phyloP scores from a whole-genome alignment of 2,113 vertebrate genomes.

The Dendropsophus ebraccatus region DNA sequence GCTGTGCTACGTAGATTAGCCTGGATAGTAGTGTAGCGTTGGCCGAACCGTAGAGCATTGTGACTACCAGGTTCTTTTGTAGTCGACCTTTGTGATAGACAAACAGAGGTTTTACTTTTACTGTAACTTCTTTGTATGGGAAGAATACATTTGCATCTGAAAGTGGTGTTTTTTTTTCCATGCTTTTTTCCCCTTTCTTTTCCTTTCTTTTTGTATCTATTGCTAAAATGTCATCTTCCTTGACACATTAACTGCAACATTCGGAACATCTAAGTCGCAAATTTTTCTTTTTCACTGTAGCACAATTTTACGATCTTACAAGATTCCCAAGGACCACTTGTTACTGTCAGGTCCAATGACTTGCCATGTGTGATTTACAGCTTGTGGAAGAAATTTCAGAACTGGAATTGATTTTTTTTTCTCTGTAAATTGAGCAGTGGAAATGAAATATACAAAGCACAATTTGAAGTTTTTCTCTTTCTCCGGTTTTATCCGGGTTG shows the following conservation, averaged over 20 bases:
- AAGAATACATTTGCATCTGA: neutral
- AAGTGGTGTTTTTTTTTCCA: neutral
- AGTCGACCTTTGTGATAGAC: neutral
- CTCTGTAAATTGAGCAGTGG: neutral
- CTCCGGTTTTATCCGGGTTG: neutral
- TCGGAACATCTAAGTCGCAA: neutral
- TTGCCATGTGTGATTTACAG: no score
- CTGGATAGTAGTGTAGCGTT: neutral
- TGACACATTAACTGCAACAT: neutral
- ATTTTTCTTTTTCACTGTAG: neutral
- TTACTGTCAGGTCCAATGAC: no score
- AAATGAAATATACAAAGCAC: slow-evolving; percentile 13
- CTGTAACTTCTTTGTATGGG: neutral
- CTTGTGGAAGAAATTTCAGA: no score
- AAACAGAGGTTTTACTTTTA: neutral
- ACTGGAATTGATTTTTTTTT: neutral
- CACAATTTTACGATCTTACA: neutral
- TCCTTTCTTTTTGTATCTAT: neutral
- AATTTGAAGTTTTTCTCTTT: neutral
- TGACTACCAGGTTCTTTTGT: neutral
- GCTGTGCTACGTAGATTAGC: neutral
- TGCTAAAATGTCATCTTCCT: neutral
- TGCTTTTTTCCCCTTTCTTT: neutral
- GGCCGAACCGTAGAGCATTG: neutral
- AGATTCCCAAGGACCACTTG: neutral